Evolutionary conservation across 1,140 invertebrate genomes (phyloP), one percentile per base, ranked within the genome.

Genomic region (Trachymyrmex septentrionalis): DNA sequence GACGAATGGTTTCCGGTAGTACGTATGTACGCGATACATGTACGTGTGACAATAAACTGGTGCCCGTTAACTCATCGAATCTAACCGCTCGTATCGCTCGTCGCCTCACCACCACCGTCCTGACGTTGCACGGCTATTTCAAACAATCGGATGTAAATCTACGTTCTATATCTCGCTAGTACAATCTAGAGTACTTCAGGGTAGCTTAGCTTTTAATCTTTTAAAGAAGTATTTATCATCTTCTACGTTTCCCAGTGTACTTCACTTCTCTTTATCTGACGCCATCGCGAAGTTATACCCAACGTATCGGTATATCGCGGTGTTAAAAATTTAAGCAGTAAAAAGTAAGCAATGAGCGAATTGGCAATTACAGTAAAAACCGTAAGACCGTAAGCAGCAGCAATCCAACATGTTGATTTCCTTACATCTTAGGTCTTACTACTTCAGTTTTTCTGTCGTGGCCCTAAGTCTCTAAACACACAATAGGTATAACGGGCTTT

Each of bases 1-100:
- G 81, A 91, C 88, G 87, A 91, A 91, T 91, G 89, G 88, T 91
- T 90, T 86, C 80, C 87, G 81, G 82, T 84, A 59, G 55, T 84
- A 14, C 38, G 38, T 75, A 38, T 21, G 38, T 84, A 73, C 69
- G 69, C 38, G 80, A 82, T 59, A 48, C 55, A 44, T 38, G 48
- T 78, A n/a, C 61, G 71, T 80, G 85, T 78, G 85, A 89, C 88
- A 87, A 90, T 87, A 87, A 89, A 87, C 64, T 84, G 48, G 69
- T 48, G 55, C 12, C 38, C 55, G 80, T 38, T 30, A 75, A 63
- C 80, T 84, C 67, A 75, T 84, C 80, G 55, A 75, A 50, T 71
- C 78, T 82, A 48, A 82, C 38, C 53, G 44, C n/a, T n/a, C 21
- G 24, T 73, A 61, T 73, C 55, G 55, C n/a, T 34, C 19, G 24